These are phyloP conservation scores for Nestor notabilis DNA, from an alignment of 2,113 vertebrate species.

Conservation along the genomic window DNA sequence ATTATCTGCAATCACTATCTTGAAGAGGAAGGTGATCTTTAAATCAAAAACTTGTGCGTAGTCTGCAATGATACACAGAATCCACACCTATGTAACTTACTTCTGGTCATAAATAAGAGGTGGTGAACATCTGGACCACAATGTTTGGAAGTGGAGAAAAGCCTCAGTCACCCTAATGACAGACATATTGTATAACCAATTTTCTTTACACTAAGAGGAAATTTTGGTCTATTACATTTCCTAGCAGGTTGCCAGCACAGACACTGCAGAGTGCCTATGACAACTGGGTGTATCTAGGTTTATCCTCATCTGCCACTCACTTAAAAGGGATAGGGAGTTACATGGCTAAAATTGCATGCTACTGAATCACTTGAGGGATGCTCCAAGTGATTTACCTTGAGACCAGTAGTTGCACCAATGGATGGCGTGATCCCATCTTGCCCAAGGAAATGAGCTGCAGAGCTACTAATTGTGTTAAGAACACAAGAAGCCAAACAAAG, in stretches of 20 bases:
- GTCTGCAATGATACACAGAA: neutral
- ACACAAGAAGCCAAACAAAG: slow-evolving; percentile 50
- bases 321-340: neutral
- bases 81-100: neutral
- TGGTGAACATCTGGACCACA: neutral
- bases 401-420: neutral
- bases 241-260: neutral
- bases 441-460: neutral
- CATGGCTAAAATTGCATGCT: neutral
- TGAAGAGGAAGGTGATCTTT: neutral
- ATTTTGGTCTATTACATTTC: neutral
- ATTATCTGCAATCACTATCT: neutral
- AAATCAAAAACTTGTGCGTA: neutral
- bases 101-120: neutral
- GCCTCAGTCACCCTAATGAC: neutral
- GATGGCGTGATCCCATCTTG: neutral
- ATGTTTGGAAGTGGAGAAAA: neutral
- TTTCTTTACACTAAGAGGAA: neutral
- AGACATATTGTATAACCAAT: neutral
- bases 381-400: neutral
- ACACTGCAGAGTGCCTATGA: neutral
- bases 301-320: neutral
- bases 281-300: neutral
- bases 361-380: neutral
- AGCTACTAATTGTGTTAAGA: slow-evolving; percentile 36